Base-by-base conservation (phyloP, 2,113 vertebrate genomes). In the Sinosuthora webbiana region DNA sequence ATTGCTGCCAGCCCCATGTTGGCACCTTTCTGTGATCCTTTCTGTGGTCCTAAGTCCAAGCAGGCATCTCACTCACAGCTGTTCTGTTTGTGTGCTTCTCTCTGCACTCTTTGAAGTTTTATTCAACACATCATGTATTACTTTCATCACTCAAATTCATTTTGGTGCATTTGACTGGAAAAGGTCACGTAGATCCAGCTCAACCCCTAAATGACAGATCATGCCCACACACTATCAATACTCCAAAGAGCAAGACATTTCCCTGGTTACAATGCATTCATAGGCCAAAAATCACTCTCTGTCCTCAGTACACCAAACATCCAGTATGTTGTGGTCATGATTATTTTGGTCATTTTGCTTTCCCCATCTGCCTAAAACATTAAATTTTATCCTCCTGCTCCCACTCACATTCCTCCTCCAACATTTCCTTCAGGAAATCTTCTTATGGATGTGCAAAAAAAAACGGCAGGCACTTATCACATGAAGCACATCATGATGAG, bases 381-480 rank as follows among this genome's bases (percentile, higher is more conserved):
- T 91, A 76, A 84, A 94, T 79, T 92, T 95, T 67, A 92, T 62
- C 77, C 65, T 95, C 44, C 37, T 79, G 80, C 65, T 94, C 83
- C 94, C 89, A 92, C 89, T 92, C 80, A 70, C 76, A 59, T 87
- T 90, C 75, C 68, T 73, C 80, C 80, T 94, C 71, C 89, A 92
- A 11, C 57, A 78, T 71, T 93, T 92, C 83, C 94, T 91, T 94
- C 89, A 96, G 89, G 91, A 95, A 92, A 60, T 93, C 64, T 87
- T 94, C 71, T 92, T 83, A 84, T 0, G 31, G 65, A 89, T 82
- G 77, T 84, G 80, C 69, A 85, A 88, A 95, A 88, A 95, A 95
- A 83, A 55, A 5, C 39, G 74, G 77, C 91, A 96, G 67, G 35
- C 89, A 79, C 74, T 94, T 94, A 91, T 73, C 93, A 94, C 83